Percentiles rank a stretch among this genome's conserved stretches.
Conservation (phyloP, 2,797 vertebrate genomes). For the Syndactyla subalaris region DNA sequence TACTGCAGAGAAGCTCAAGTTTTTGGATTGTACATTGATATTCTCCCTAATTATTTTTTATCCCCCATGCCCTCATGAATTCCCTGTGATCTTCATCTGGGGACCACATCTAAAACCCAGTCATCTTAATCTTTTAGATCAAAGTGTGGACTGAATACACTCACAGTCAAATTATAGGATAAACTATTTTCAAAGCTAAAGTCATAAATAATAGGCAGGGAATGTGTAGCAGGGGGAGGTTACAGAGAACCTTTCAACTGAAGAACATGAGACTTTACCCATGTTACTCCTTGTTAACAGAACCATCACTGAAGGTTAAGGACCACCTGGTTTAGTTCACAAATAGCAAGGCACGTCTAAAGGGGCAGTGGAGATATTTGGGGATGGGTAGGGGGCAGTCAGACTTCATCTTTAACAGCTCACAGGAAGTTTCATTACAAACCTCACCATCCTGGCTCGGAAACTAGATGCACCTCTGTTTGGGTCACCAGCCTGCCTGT, state of each 20-base stretch:
- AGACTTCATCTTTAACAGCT: neutral
- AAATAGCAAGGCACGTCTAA: neutral
- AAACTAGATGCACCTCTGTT: neutral
- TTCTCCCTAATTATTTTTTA: constrained; percentile 41
- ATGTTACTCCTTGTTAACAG: neutral
- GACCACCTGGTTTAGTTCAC: neutral
- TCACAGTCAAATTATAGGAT: constrained; percentile 13
- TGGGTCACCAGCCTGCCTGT: neutral
- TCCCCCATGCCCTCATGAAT: neutral
- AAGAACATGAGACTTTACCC: neutral
- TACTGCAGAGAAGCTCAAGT: constrained; percentile 3
- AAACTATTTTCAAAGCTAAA: constrained; percentile 29
- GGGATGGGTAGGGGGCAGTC: neutral
- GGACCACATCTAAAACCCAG: constrained; percentile 27
- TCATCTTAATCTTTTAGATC: constrained; percentile 22
- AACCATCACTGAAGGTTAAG: neutral
- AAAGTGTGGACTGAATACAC: constrained; percentile 2
- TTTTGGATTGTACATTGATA: neutral
- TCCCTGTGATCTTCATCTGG: constrained; percentile 4
- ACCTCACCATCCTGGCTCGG: neutral
- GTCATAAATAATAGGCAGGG: neutral
- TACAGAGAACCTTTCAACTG: neutral
- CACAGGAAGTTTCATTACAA: neutral
- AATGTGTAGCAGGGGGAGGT: neutral
- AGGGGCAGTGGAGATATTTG: neutral